Conservation (phyloP, 2,888 invertebrate genomes). For the Pristionchus entomophagus region DNA sequence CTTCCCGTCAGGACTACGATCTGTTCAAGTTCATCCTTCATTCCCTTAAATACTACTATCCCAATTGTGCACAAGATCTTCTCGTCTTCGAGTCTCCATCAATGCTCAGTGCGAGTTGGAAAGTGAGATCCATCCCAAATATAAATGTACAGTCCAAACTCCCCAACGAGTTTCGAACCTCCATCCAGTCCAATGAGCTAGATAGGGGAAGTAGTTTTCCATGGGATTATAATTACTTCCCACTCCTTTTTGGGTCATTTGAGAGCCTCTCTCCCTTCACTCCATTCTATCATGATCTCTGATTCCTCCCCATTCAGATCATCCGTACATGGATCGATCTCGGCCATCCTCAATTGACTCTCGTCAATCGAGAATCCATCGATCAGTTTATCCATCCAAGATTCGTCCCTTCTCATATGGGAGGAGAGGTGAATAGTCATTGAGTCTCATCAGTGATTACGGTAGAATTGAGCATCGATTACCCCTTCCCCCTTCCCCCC, state of each 20-base stretch:
- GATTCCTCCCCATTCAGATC: conserved; percentile 53
- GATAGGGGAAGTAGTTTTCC: background rate
- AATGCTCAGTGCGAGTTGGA: conserved; percentile 70
- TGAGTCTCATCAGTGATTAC: too few species aligned
- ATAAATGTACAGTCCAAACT: background rate
- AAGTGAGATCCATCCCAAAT: conserved; percentile 50
- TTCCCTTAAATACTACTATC: conserved; percentile 71
- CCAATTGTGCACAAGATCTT: conserved; percentile 62
- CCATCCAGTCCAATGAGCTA: background rate
- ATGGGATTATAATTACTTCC: conserved; percentile 16
- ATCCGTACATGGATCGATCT: conserved; percentile 62
- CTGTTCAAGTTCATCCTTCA: conserved; percentile 71
- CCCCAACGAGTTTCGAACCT: background rate
- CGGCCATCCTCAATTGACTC: conserved; percentile 53
- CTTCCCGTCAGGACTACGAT: conserved; percentile 66
- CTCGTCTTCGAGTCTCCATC: conserved; percentile 67
- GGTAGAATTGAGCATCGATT: too few species aligned
- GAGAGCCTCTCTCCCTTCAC: background rate
- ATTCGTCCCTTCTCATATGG: conserved; percentile 63
- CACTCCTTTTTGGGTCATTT: conserved; percentile 16
- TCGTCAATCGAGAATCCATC: conserved; percentile 54
- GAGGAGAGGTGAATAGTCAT: conserved; percentile 64
- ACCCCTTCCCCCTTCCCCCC: too few species aligned
- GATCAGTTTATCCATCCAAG: conserved; percentile 60
- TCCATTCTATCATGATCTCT: background rate